phyloP scores from a whole-genome alignment of 2,888 invertebrate species.

The Agrochola lota region DNA sequence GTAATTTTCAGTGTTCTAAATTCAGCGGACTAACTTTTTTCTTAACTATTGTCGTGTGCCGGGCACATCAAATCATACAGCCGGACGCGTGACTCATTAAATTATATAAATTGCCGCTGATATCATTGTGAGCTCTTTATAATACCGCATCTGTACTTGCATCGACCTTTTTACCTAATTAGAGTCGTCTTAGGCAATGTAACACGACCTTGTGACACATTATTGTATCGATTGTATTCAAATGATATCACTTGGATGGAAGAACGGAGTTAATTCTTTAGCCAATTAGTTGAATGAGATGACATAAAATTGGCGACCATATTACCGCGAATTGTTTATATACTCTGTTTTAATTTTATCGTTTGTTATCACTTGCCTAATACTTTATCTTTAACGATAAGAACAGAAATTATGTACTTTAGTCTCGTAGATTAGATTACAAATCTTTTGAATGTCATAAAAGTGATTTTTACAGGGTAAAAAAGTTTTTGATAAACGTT shows the following conservation, averaged over 20 bases:
- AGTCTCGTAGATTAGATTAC: slow-evolving; percentile 50
- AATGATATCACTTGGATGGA: slow-evolving; percentile 67
- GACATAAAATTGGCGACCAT: slow-evolving; percentile 46
- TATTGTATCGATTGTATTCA: slow-evolving; percentile 79
- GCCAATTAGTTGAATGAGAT: slow-evolving; percentile 46
- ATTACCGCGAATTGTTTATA: slow-evolving; percentile 54
- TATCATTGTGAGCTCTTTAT: slow-evolving; percentile 80
- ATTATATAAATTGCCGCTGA: slow-evolving; percentile 86
- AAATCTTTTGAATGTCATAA: slow-evolving; percentile 42
- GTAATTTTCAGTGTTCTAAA: slow-evolving; percentile 56
- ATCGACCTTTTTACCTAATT: slow-evolving; percentile 82
- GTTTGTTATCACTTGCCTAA: slow-evolving; percentile 36
- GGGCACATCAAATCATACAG: slow-evolving; percentile 78
- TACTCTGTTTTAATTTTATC: slow-evolving; percentile 41
- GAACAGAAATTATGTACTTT: slow-evolving; percentile 51
- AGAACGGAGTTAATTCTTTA: slow-evolving; percentile 56
- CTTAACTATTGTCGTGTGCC: slow-evolving; percentile 70
- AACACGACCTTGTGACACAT: slow-evolving; percentile 81
- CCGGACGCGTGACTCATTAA: slow-evolving; percentile 86
- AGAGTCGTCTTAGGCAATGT: slow-evolving; percentile 74
- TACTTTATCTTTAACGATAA: slow-evolving; percentile 55
- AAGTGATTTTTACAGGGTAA: background rate
- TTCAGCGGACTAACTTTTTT: slow-evolving; percentile 68
- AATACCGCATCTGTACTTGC: slow-evolving; percentile 76
- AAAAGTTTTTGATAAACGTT: background rate